phyloP scores from a whole-genome alignment of 2,888 invertebrate species.

The Antitype chi region DNA sequence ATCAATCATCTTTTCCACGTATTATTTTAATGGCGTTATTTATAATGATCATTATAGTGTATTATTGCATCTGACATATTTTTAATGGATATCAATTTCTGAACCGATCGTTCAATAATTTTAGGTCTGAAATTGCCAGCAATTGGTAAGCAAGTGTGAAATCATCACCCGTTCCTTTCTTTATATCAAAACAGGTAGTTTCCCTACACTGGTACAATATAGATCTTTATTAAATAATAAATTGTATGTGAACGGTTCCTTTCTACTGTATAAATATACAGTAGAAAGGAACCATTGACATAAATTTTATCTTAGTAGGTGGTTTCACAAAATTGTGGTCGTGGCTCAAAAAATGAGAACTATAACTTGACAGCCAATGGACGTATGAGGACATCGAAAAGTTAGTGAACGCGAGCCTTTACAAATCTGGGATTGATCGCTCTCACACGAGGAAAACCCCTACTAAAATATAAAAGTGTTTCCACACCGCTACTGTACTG shows the following conservation, averaged over 20 bases:
- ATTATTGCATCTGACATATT: fast-evolving
- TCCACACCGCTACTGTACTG: constrained; percentile 5
- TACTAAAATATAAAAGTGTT: constrained; percentile 34
- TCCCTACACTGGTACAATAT: neutral
- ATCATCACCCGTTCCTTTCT: neutral
- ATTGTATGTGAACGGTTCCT: too few species aligned
- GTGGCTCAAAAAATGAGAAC: constrained; percentile 7
- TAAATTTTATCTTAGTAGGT: neutral
- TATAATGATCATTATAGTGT: neutral
- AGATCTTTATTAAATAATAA: too few species aligned
- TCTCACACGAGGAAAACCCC: constrained; percentile 23
- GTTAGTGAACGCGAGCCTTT: constrained; percentile 21
- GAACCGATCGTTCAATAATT: neutral
- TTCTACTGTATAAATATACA: constrained; percentile 12
- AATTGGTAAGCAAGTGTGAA: constrained; percentile 3
- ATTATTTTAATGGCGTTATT: neutral
- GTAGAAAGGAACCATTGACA: neutral
- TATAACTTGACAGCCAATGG: constrained; percentile 40
- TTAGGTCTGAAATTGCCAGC: neutral
- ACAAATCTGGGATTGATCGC: constrained; percentile 33
- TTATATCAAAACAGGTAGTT: neutral
- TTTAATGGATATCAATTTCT: neutral
- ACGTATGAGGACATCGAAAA: constrained; percentile 29
- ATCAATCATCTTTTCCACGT: neutral
- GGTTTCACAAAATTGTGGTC: neutral